These are phyloP conservation scores for Dyspetes luteomarginatus DNA, from an alignment of 2,888 invertebrate species.

Conservation along the genomic window DNA sequence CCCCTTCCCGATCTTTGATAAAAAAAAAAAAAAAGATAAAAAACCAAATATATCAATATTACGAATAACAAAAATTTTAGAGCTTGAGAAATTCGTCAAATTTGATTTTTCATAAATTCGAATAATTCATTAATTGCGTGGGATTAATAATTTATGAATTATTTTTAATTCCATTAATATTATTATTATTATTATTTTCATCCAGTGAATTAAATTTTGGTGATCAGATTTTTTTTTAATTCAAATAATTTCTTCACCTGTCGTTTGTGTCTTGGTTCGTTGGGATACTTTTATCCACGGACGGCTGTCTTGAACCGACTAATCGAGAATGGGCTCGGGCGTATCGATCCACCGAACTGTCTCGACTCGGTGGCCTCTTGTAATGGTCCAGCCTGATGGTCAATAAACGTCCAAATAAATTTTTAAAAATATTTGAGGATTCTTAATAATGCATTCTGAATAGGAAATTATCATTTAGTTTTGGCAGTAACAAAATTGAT, in stretches of 20 bases:
- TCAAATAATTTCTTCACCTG: slow-evolving; percentile 72
- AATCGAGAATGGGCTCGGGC: slow-evolving; percentile 88
- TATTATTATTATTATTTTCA: no score
- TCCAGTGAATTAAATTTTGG: no score
- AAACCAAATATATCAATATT: not conserved
- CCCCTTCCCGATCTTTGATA: slow-evolving; percentile 84
- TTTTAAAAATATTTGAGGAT: not conserved
- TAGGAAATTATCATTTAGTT: no score
- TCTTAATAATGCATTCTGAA: not conserved
- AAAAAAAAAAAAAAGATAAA: not conserved
- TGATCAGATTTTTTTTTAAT: not conserved
- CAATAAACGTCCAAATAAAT: not conserved
- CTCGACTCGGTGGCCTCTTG: slow-evolving; percentile 94
- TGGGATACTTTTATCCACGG: slow-evolving; percentile 87
- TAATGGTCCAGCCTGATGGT: slow-evolving; percentile 93
- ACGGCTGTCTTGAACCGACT: slow-evolving; percentile 90
- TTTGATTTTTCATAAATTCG: not conserved
- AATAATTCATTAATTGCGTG: slow-evolving; percentile 36
- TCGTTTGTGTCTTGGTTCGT: slow-evolving; percentile 79
- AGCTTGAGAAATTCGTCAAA: not conserved
- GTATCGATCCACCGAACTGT: slow-evolving; percentile 93
- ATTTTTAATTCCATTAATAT: no score
- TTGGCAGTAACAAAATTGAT: no score
- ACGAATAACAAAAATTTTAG: no score
- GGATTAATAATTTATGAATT: no score